phyloP scores from a whole-genome alignment of 2,113 vertebrate species.

The Aptenodytes forsteri region DNA sequence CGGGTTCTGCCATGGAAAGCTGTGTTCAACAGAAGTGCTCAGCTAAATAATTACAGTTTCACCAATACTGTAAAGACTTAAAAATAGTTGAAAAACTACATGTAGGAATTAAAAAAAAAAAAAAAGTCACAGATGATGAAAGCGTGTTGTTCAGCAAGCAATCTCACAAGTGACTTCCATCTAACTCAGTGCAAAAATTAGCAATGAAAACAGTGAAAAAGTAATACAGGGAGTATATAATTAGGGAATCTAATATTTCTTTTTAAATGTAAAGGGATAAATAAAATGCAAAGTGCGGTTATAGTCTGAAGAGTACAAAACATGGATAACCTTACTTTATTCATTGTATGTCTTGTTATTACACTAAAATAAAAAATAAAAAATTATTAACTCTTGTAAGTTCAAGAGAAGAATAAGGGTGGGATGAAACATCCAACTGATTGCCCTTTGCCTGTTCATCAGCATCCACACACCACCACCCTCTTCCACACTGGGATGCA shows the following conservation, averaged over 20 bases:
- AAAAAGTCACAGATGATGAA: background rate
- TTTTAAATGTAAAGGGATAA: background rate
- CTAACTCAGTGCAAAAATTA: constrained; percentile 2
- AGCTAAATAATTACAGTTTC: background rate
- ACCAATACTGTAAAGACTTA: background rate
- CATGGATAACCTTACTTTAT: background rate
- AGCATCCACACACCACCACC: background rate
- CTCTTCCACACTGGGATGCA: background rate
- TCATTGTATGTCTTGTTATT: background rate
- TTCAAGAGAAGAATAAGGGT: background rate
- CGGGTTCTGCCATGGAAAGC: background rate
- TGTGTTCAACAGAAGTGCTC: background rate
- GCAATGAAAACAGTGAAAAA: background rate
- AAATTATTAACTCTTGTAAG: background rate
- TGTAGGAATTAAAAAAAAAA: background rate
- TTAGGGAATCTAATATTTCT: background rate
- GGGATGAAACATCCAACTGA: background rate
- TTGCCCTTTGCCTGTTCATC: background rate
- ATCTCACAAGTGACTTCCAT: background rate
- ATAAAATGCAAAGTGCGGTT: constrained; percentile 30
- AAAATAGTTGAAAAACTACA: background rate
- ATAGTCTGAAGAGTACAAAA: constrained; percentile 43
- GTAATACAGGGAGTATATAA: background rate
- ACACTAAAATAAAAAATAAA: background rate
- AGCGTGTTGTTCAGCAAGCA: background rate